Percentiles rank a stretch among this genome's conserved stretches.
Conservation (phyloP, 2,113 vertebrate species). For the Sorex araneus region DNA sequence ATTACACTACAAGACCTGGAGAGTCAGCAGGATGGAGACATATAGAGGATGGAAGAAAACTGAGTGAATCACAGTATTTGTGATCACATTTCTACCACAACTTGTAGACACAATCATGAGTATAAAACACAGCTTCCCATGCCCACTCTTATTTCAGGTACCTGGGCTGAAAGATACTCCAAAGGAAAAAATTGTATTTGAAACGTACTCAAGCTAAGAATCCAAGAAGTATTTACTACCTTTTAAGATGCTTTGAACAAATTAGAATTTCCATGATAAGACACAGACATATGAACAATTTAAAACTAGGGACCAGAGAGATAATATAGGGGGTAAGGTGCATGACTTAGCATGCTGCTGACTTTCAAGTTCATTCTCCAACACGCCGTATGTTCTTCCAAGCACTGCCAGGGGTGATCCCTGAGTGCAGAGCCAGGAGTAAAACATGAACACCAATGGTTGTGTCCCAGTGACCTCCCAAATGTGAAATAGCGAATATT, state of each 20-base stretch:
- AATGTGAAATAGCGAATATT: no score
- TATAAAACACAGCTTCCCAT: neutral
- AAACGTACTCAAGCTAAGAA: neutral
- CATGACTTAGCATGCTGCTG: no score
- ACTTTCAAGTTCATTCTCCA: no score
- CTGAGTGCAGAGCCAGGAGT: no score
- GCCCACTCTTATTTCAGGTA: neutral
- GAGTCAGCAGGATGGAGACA: neutral
- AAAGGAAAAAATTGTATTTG: constrained; percentile 10
- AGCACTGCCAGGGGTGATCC: no score
- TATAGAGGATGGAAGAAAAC: neutral
- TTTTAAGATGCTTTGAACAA: neutral
- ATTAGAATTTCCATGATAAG: neutral
- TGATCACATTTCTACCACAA: no score
- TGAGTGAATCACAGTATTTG: no score
- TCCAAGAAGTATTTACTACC: neutral
- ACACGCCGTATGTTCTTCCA: no score
- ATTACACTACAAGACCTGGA: neutral
- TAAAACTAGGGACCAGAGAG: neutral
- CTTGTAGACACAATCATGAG: no score
- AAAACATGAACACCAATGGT: no score
- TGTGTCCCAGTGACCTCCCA: no score
- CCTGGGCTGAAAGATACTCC: neutral
- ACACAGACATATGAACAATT: neutral
- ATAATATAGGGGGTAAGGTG: no score